phyloP scores from a whole-genome alignment of 2,113 vertebrate genomes.

The Tenrec ecaudatus region DNA sequence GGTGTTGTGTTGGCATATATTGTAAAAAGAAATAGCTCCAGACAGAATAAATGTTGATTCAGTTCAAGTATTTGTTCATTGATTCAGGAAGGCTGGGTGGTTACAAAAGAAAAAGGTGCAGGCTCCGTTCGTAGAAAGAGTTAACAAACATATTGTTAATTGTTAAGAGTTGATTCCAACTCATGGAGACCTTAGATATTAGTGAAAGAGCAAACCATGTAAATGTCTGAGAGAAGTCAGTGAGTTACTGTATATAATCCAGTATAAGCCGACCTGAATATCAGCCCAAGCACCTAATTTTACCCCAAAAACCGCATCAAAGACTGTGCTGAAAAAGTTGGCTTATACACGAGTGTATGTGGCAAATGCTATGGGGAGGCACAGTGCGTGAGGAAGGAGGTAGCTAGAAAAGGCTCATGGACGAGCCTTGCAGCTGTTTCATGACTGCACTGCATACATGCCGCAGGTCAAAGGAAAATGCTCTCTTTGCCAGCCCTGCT shows the following conservation, averaged over 20 bases:
- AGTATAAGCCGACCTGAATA: too few species aligned
- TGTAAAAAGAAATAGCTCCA: background rate
- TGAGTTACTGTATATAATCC: too few species aligned
- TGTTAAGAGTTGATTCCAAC: background rate
- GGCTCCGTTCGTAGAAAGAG: background rate
- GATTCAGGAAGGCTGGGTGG: background rate
- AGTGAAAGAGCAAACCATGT: background rate
- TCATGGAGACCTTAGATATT: background rate
- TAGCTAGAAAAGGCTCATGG: background rate
- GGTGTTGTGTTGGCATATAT: background rate
- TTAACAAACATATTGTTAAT: background rate
- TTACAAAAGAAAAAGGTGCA: background rate
- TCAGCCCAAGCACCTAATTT: too few species aligned
- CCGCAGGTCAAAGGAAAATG: background rate
- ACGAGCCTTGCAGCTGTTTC: background rate
- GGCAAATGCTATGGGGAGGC: background rate
- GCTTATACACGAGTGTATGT: too few species aligned
- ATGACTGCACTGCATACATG: background rate
- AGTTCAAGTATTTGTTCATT: background rate
- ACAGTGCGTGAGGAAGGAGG: background rate
- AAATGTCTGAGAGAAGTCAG: background rate
- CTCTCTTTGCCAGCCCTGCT: background rate
- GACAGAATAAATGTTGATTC: background rate
- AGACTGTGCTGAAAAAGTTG: too few species aligned
- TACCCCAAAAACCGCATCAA: too few species aligned